Percentiles rank a stretch among this genome's conserved stretches.
Conservation (phyloP, 2,888 invertebrate genomes). For the Cataglyphis rosenhaueri region DNA sequence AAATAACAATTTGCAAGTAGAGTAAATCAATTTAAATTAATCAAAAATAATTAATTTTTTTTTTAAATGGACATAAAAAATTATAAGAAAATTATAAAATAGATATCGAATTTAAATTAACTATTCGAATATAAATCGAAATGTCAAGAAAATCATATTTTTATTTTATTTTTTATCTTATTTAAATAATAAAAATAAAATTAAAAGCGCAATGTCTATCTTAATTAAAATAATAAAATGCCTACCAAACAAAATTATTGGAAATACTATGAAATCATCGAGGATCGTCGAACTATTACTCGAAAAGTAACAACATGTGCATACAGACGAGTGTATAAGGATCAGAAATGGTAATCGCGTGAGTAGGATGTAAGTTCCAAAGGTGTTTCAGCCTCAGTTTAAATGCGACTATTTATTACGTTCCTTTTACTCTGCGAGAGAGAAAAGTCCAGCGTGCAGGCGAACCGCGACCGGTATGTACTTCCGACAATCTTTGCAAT, state of each 20-base stretch:
- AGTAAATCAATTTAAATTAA: background rate
- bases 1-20: background rate
- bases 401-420: constrained; percentile 47
- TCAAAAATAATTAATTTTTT: background rate
- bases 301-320: constrained; percentile 23
- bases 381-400: constrained; percentile 53
- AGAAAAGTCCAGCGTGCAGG: constrained; percentile 59
- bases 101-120: background rate
- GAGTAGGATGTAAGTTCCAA: constrained; percentile 61
- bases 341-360: constrained; percentile 60
- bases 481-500: constrained; percentile 38
- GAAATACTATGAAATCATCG: background rate
- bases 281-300: constrained; percentile 35
- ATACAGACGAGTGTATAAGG: constrained; percentile 33
- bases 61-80: background rate
- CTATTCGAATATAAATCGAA: background rate
- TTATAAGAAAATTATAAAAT: background rate
- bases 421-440: constrained; percentile 55
- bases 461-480: constrained; percentile 56
- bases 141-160: background rate
- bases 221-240: background rate
- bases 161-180: background rate
- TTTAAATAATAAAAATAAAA: constrained; percentile 1
- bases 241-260: background rate
- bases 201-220: background rate